Evolutionary conservation across 2,113 vertebrate genomes (phyloP).

Genomic region (Hymenochirus boettgeri): DNA sequence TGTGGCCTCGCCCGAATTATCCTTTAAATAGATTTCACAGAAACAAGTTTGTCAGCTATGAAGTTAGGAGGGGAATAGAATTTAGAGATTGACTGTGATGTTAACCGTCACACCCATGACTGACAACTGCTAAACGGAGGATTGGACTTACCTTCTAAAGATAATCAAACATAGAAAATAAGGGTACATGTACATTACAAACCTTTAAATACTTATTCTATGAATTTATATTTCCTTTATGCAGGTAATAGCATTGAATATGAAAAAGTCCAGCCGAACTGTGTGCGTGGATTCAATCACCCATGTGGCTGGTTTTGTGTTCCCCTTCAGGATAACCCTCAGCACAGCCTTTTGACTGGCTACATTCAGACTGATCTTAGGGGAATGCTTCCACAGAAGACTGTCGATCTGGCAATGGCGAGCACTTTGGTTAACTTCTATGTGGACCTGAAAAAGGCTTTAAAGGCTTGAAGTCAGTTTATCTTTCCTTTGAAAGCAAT

Average conservation of each 20-base stretch:
- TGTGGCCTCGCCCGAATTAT: too few species aligned
- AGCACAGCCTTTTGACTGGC: constrained; percentile 71
- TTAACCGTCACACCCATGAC: too few species aligned
- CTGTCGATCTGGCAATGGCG: constrained; percentile 76
- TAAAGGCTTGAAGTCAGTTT: constrained; percentile 55
- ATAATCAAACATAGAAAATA: too few species aligned
- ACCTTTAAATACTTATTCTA: too few species aligned
- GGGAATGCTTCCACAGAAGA: constrained; percentile 74
- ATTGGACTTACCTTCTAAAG: too few species aligned
- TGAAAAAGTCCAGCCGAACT: constrained; percentile 57
- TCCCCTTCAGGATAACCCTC: constrained; percentile 56
- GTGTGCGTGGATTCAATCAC: constrained; percentile 77
- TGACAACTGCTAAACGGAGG: too few species aligned
- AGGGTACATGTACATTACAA: too few species aligned
- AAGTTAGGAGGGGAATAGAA: too few species aligned
- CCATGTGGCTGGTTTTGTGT: constrained; percentile 83
- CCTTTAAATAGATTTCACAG: too few species aligned
- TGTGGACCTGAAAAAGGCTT: constrained; percentile 65
- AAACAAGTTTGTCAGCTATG: too few species aligned
- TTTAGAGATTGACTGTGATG: too few species aligned
- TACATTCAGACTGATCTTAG: constrained; percentile 81
- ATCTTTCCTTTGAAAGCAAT: too few species aligned
- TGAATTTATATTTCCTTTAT: constrained; percentile 40
- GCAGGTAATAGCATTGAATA: constrained; percentile 72
- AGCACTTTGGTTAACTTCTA: constrained; percentile 70